Conservation (phyloP, 64 coral and sea anemone species). For the Montipora capricornis region DNA sequence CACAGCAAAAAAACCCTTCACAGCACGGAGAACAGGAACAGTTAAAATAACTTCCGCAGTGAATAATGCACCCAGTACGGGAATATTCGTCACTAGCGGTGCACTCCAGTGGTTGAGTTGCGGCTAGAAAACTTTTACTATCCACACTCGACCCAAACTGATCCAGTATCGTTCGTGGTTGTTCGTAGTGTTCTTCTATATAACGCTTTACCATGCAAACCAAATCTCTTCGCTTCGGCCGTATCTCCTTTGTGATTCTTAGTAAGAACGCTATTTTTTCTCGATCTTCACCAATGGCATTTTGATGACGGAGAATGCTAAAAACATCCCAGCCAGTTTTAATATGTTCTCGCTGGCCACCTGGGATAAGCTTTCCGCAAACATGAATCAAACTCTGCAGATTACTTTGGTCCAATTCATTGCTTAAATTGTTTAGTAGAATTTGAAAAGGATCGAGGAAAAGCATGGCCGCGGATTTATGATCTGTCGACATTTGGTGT, state of each 20-base stretch:
- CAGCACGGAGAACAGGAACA: slow-evolving; percentile 12
- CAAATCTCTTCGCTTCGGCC: slow-evolving; percentile 68
- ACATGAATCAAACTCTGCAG: slow-evolving; percentile 65
- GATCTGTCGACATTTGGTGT: too few relatives aligned
- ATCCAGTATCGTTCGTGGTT: background rate
- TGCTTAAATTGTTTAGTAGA: slow-evolving; percentile 74
- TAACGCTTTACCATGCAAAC: slow-evolving; percentile 55
- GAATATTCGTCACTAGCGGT: background rate
- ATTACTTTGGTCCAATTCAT: slow-evolving; percentile 60
- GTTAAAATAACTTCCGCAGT: background rate
- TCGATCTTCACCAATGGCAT: slow-evolving; percentile 55
- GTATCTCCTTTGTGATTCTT: slow-evolving; percentile 39
- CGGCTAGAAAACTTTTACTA: background rate
- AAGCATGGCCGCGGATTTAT: background rate
- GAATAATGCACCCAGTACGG: background rate
- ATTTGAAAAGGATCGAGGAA: slow-evolving; percentile 48
- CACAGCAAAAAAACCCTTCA: background rate
- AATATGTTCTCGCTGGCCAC: slow-evolving; percentile 62
- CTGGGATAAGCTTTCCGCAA: slow-evolving; percentile 54
- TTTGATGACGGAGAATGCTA: slow-evolving; percentile 42
- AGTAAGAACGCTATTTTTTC: slow-evolving; percentile 61
- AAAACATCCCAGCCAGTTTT: slow-evolving; percentile 65
- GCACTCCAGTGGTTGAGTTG: background rate
- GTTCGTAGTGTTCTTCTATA: slow-evolving; percentile 33
- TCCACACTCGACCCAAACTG: background rate